Base-by-base conservation (phyloP, 2,888 invertebrate genomes). In the Cantharis rustica region DNA sequence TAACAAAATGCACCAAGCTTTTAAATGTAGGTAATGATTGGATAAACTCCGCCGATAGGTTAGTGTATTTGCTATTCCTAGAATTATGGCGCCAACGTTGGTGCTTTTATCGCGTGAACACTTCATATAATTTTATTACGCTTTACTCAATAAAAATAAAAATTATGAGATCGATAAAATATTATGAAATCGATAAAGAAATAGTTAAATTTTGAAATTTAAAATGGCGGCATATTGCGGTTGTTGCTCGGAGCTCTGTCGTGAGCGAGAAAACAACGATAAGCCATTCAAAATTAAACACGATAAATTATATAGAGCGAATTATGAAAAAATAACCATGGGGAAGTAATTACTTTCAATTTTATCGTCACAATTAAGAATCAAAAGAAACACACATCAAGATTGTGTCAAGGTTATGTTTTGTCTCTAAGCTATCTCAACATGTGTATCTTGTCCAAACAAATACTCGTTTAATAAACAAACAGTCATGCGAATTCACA, bases 341-440 rank as follows among this genome's bases (percentile, higher is more conserved):
- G 47, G 47, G 13, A 47, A 47, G 13, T 47, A n/a, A 47, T n/a
- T 47, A 47, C 13, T 47, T n/a, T n/a, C n/a, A 47, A 47, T 47
- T 47, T 47, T 47, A 47, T 47, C 47, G 47, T 7, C 47, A 47
- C n/a, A n/a, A 47, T 47, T 47, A 47, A 47, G 7, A 47, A 47
- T 47, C n/a, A 47, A 47, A 47, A 47, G 47, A 47, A 47, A n/a
- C 47, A 47, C n/a, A 47, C 47, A 47, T 47, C 47, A 17, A 16
- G 61, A 71, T n/a, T 68, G 23, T 73, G 72, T 73, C 72, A 73
- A 73, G 72, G 72, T 73, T 73, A 23, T 73, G 72, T 73, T 73
- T 61, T 68, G 72, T 23, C 66, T 73, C 64, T 23, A 20, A 11
- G 68, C 71, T 68, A 73, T 73, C 72, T 72, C 31, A 63, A 64